phyloP scores from a whole-genome alignment of 92 coral and sea anemone species.

The Desmophyllum pertusum region DNA sequence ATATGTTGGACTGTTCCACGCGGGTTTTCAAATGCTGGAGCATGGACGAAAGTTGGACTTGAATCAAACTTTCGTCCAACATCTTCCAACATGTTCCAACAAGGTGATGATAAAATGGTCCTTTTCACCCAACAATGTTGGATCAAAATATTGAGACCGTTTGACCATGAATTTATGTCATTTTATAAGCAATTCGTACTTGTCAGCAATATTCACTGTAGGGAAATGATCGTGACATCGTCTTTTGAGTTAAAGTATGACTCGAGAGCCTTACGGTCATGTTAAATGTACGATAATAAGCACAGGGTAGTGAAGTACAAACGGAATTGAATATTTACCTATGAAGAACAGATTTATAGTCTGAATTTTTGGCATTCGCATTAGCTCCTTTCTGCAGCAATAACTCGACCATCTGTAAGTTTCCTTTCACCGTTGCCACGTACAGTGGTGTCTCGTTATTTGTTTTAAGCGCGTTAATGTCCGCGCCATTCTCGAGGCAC shows the following conservation, averaged over 20 bases:
- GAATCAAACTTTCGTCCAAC: too few relatives aligned
- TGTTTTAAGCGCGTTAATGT: constrained; percentile 52
- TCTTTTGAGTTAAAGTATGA: not conserved
- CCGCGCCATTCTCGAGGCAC: constrained; percentile 64
- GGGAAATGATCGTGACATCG: not conserved
- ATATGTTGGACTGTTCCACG: not conserved
- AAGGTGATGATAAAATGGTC: too few relatives aligned
- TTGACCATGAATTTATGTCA: too few relatives aligned
- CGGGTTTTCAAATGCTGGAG: not conserved
- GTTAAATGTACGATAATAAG: too few relatives aligned
- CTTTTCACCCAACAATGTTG: too few relatives aligned
- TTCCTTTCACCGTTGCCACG: constrained; percentile 79
- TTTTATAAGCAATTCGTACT: not conserved
- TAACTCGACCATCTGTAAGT: constrained; percentile 59
- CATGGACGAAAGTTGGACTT: too few relatives aligned
- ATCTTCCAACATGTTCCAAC: too few relatives aligned
- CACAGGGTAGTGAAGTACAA: not conserved
- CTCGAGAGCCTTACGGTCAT: too few relatives aligned
- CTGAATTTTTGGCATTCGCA: constrained; percentile 49
- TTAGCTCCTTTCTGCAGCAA: constrained; percentile 62
- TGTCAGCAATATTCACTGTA: not conserved
- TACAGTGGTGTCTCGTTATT: constrained; percentile 70
- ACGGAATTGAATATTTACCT: constrained; percentile 37
- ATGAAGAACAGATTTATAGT: constrained; percentile 69
- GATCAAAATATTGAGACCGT: too few relatives aligned